Percentiles rank a stretch among this genome's conserved stretches.
Evolutionary conservation across 92 coral and sea anemone species (phyloP).

Genomic region (Phenganax subtilis): DNA sequence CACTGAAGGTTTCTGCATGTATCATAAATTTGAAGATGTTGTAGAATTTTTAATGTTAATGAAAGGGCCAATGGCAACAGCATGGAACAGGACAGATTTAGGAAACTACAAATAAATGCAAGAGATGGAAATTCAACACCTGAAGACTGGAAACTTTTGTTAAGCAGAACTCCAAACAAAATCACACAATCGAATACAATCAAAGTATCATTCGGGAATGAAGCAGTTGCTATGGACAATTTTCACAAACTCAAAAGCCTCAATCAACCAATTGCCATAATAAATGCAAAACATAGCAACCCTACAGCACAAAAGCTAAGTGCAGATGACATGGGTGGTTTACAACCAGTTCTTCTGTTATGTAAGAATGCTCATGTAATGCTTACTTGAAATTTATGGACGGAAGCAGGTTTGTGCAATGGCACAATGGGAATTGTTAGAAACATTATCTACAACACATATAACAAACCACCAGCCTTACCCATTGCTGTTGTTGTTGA

Average conservation of each 20-base stretch:
- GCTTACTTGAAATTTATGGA: conserved; percentile 44
- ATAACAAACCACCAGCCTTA: conserved; percentile 31
- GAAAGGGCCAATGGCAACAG: conserved; percentile 57
- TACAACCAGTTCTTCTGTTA: conserved; percentile 46
- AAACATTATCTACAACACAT: conserved; percentile 30
- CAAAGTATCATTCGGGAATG: conserved; percentile 46
- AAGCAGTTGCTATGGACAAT: conserved; percentile 46
- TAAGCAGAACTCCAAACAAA: background rate
- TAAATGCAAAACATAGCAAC: conserved; percentile 49
- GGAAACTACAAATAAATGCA: conserved; percentile 35
- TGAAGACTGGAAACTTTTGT: conserved; percentile 52
- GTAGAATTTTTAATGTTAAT: conserved; percentile 45
- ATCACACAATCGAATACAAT: conserved; percentile 16
- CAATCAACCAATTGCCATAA: conserved; percentile 22
- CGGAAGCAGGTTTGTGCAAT: conserved; percentile 42
- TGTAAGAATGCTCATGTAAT: conserved; percentile 43
- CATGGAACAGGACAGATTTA: conserved; percentile 38
- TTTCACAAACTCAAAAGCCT: conserved; percentile 35
- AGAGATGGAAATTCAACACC: conserved; percentile 57
- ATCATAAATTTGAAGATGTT: conserved; percentile 51
- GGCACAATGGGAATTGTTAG: conserved; percentile 43
- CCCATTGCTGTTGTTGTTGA: conserved; percentile 44
- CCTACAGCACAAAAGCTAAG: conserved; percentile 51
- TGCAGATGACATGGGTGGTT: conserved; percentile 52
- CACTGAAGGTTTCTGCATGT: conserved; percentile 51